Evolutionary conservation across 2,113 vertebrate genomes (phyloP).

Genomic region (Oriolus oriolus): DNA sequence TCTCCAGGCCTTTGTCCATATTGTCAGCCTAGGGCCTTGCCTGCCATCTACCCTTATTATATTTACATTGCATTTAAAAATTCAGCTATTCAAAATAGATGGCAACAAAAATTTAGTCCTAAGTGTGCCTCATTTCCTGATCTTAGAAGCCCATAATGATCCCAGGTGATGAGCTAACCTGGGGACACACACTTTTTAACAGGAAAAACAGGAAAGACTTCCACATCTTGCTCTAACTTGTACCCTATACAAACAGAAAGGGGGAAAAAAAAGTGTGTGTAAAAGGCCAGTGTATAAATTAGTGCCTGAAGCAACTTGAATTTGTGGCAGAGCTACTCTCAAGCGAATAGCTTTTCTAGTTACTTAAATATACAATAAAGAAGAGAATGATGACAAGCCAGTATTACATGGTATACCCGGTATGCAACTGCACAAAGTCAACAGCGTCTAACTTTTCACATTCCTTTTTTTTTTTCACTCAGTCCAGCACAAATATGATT

Average conservation of each 20-base stretch:
- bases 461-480: background rate
- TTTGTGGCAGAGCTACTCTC: slow-evolving; percentile 45
- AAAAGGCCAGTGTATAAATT: slow-evolving; percentile 46
- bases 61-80: slow-evolving; percentile 30
- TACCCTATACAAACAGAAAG: slow-evolving; percentile 20
- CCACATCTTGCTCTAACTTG: slow-evolving; percentile 42
- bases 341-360: slow-evolving; percentile 61
- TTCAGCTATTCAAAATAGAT: background rate
- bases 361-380: slow-evolving; percentile 69
- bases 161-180: slow-evolving; percentile 21
- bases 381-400: slow-evolving; percentile 68
- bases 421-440: slow-evolving; percentile 58
- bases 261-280: background rate
- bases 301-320: slow-evolving; percentile 43
- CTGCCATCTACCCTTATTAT: background rate
- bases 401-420: slow-evolving; percentile 47
- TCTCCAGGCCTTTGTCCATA: background rate
- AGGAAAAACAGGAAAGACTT: slow-evolving; percentile 27
- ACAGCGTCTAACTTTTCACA: slow-evolving; percentile 16
- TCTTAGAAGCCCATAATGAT: background rate
- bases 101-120: background rate
- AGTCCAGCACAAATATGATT: background rate
- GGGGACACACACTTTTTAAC: background rate
- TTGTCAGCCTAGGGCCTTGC: background rate
- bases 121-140: slow-evolving; percentile 15